Base-by-base conservation (phyloP, 2,113 vertebrate species). In the Dendropsophus ebraccatus region DNA sequence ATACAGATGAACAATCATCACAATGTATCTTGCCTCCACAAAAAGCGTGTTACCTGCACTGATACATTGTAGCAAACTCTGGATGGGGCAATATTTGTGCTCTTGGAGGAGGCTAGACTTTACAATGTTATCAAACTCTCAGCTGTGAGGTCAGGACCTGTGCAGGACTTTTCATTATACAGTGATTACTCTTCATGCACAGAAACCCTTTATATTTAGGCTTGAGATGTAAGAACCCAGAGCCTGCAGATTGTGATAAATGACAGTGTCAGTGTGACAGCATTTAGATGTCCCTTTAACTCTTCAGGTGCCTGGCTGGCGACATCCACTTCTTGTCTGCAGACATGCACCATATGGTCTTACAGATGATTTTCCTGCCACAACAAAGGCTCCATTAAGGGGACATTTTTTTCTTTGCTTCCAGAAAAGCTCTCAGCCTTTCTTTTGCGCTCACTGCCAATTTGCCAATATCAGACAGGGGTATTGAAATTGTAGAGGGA, bases 331-430 rank as follows among this genome's bases (percentile, higher is more conserved):
- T 17, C 35, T 37, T 37, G 32, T 23, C 32, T 70, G 17, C 67
- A 21, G 32, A 41, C 13, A 10, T 41, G 7, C 67, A 70, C 17
- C 19, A 41, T 41, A 17, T 32, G 62, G 28, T 32, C n/a, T 30
- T 16, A 2, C 17, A 69, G 30, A 69, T 69, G 21, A 35, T 37
- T 35, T 17, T 65, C 60, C 19, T 21, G 16, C 67, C 32, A 41
- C 65, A 69, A 69, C 65, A 69, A 69, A 69, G 67, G 19, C 67
- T 37, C 67, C 10, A 70, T 70, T 37, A 70, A 70, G 41, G 32
- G 35, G 67, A 69, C 65, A 32, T 52, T 76, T 76, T 30, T 52
- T 54, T 8, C n/a, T 32, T 77, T 77, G 10, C 17, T 45, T 30
- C 23, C 6, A 19, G 13, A 50, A 19, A 49, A 50, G 41, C 73